Evolutionary conservation across 2,113 vertebrate species (phyloP), one percentile per base, ranked within the genome.

Genomic region (Leptocoma aspasia): DNA sequence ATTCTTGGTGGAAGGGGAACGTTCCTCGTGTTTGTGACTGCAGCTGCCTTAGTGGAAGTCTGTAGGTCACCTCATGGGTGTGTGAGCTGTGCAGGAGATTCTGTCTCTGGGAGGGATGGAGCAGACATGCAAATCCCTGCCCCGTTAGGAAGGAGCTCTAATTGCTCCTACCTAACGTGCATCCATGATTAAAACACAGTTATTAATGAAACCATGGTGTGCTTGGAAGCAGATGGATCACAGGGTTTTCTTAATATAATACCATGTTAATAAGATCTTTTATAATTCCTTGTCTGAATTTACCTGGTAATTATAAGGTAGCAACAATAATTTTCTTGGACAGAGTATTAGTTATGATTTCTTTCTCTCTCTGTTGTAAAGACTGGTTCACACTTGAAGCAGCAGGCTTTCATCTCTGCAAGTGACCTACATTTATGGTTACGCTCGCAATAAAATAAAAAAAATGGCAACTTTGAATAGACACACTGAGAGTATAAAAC

Each of bases 301-400:
- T 96, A 95, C 96, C 96, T 97, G 78, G 96, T 97, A 97, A 98
- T 97, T 97, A 95, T 96, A 94, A 97, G 97, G 97, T 97, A 97
- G 93, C 95, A 95, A 89, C 94, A 96, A 22, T 94, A 94, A 95
- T 97, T 97, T 91, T 95, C 93, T 94, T 52, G 93, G 84, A 97
- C 94, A 92, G 88, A 42, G 31, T 95, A 56, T 97, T 97, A 94
- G 95, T 96, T 97, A 91, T 68, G 81, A 95, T 97, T 97, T 97
- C 80, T 78, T 83, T 89, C 92, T 96, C 92, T 94, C 95, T 94
- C 47, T 82, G 57, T 91, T 77, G 72, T 69, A 92, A 92, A 82
- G 93, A 82, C 64, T 77, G 92, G 91, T 91, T 93, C 92, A 89
- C 83, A 96, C 77, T 92, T 31, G 63, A 96, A 90, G 93, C 94